Base-by-base conservation (phyloP, 2,888 invertebrate genomes). In the Sussaba pulchella region DNA sequence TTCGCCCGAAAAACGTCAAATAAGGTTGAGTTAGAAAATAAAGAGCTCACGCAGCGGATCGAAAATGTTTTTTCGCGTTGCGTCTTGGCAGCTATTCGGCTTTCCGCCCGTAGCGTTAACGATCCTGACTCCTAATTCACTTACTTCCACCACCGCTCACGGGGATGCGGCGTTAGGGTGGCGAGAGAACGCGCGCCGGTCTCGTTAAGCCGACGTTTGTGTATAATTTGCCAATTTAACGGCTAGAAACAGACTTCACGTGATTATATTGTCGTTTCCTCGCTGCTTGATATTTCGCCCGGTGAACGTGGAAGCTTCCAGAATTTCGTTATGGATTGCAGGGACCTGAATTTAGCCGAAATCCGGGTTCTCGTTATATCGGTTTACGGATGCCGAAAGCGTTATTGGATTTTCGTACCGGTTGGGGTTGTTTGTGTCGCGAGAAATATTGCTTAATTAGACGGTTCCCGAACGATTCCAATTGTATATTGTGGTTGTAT, bases 191-290 rank as follows among this genome's bases (percentile, higher is more conserved):
- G 82, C 80, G 71, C 50, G 61, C 67, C 50, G 67, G 74, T 70
- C 86, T 83, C 83, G 84, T 85, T 85, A 84, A 84, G 79, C 80
- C 72, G 69, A 78, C 82, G 81, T 86, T 86, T 85, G 82, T 85
- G 85, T 84, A 85, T 86, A 87, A 87, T 86, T 86, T 80, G 78
- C 81, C 85, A 81, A 87, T 87, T 85, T 85, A 83, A 76, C 75
- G 63, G 76, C 78, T 80, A 76, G 81, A 85, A 85, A 82, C 78
- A 78, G 64, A 82, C 72, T 66, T 76, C 41, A 24, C 57, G 72
- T 72, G 61, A 69, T 80, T 80, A 76, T 70, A 74, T 74, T 47
- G 69, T 70, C 74, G 74, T 70, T 74, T 69, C 64, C 57, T 54
- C 54, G 63, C 24, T 43, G 39, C 45, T 52, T 50, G 31, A 24